Base-by-base conservation (phyloP, 1,140 invertebrate genomes). In the Hydropsyche tenuis region DNA sequence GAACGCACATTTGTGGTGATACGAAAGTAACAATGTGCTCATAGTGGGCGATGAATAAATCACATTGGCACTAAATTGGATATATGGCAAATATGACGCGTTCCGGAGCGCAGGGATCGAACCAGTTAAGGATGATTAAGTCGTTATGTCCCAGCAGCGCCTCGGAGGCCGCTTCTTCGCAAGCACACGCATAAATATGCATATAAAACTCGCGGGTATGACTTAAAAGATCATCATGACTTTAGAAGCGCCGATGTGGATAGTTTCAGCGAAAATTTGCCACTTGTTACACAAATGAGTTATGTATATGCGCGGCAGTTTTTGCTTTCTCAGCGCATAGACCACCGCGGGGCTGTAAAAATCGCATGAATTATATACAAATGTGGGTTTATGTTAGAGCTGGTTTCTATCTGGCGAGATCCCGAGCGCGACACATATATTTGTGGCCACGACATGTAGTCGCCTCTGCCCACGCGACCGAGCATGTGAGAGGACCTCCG, bases 391-490 rank as follows among this genome's bases (percentile, higher is more conserved):
- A 48, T 20, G 46, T 46, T 56, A 56, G 68, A 25, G 27, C 25
- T 9, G 68, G 46, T 53, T n/a, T 56, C 68, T 70, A 70, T 56
- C 48, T 56, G 48, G 56, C 23, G 63, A 18, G 43, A 68, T 68
- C 65, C 48, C 16, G 66, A 18, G 30, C 66, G 68, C 48, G 68
- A 70, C 68, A 65, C 63, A 70, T 70, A 48, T 70, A 70, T 70
- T 70, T 70, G 48, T 56, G 45, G 18, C 42, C 68, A 22, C n/a
- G 68, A 46, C 48, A 70, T 70, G 68, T 70, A 70, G 68, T 56
- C 51, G 68, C 66, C 46, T 27, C 66, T 69, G 27, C 68, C 68
- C 68, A 70, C 68, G 51, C 68, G 51, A 18, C 7, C 51, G 68
- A 56, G 25, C n/a, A 30, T 48, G 25, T 70, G 56, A 27, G 23